Evolutionary conservation across 2,888 invertebrate species (phyloP), one percentile per base, ranked within the genome.

Genomic region (Drosophila vallismaia): DNA sequence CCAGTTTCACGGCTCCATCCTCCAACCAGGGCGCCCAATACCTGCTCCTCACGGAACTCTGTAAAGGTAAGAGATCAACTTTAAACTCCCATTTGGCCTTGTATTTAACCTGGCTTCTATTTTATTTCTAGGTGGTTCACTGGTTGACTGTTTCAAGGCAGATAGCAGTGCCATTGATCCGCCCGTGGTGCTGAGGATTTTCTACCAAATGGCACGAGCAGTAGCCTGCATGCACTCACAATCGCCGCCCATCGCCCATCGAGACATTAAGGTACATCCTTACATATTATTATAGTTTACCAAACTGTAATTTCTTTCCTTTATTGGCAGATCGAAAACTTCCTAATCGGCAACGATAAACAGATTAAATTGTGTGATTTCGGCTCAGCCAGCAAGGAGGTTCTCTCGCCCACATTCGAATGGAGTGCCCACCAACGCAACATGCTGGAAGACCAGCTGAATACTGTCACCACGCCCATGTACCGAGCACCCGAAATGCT

Each of bases 401-500:
- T 94, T 53, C 96, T 95, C 90, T 91, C 94, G 53, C 98, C 98
- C 8, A 97, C 98, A 91, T 94, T 95, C 26, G 95, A 95, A 46
- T 99, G 99, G 99, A 96, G 96, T 87, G 97, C 97, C 40, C 96
- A 97, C 90, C 97, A 97, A 92, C 94, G 98, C 85, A 95, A 97
- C 77, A 94, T 95, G 89, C 93, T 99, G 67, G 99, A 99, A 92
- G 99, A 99, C 93, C 97, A 96, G 80, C 75, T 90, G 0, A 88
- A 84, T 12, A 84, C 89, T 2, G 89, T 91, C 4, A 97, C 97
- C 24, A 97, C 97, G 8, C 97, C 97, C 0, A 97, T 97, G 99
- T 99, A 99, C 92, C 94, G 99, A 90, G 97, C 99, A 0, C 99
- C 99, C 31, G 99, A 99, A 93, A 98, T 99, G 95, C 93, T 99